Percentiles rank a stretch among this genome's conserved stretches.
Evolutionary conservation across 2,113 vertebrate species (phyloP).

Genomic region (Perognathus longimembris): DNA sequence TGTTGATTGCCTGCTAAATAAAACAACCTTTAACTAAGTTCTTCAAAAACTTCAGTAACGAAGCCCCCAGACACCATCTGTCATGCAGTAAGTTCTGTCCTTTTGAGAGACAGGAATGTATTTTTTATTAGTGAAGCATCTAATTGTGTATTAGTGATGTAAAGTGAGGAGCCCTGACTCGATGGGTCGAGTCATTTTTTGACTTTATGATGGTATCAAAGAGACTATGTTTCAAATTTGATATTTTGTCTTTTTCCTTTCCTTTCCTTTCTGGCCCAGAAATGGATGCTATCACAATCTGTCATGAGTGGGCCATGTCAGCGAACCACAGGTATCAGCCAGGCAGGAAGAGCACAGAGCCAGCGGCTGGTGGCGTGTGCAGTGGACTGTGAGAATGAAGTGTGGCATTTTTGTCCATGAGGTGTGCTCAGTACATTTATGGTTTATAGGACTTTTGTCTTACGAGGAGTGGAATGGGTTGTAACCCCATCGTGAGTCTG

Average conservation of each 20-base stretch:
- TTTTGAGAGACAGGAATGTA: neutral
- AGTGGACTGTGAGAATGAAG: neutral
- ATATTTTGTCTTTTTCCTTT: neutral
- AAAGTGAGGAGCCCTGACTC: neutral
- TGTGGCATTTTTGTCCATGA: neutral
- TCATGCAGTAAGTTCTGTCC: neutral
- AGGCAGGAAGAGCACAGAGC: neutral
- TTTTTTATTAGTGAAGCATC: neutral
- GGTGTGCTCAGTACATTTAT: no score
- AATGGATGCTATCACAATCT: neutral
- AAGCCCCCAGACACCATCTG: neutral
- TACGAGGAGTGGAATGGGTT: neutral
- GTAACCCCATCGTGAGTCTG: neutral
- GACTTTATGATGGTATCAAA: neutral
- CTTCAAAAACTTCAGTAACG: conserved; percentile 20
- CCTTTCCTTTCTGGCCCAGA: no score
- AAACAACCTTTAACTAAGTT: neutral
- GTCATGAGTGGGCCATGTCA: neutral
- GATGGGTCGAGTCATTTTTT: neutral
- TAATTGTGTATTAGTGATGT: neutral
- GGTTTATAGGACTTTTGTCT: neutral
- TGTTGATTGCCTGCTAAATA: conserved; percentile 40
- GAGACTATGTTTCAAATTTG: neutral
- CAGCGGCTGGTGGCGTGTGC: neutral
- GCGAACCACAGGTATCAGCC: neutral